Conservation (phyloP, 1,140 invertebrate species). For the Drosophila asahinai region DNA sequence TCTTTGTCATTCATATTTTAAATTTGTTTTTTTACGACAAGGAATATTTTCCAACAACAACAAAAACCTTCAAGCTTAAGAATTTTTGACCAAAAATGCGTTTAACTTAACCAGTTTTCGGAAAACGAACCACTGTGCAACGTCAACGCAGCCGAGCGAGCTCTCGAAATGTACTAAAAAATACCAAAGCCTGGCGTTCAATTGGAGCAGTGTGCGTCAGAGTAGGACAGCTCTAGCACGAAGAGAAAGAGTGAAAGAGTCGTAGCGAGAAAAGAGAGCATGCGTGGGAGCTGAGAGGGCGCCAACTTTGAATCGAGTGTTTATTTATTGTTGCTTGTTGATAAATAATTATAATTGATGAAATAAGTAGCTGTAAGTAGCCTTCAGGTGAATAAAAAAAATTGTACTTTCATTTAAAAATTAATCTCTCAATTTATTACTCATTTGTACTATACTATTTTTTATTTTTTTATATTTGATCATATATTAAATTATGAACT, state of each 20-base stretch:
- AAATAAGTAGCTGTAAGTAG: conserved; percentile 10
- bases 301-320: conserved; percentile 49
- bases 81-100: no score
- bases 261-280: conserved; percentile 1
- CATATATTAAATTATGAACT: no score
- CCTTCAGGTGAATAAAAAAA: neutral
- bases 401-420: neutral
- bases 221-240: conserved; percentile 16
- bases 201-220: conserved; percentile 32
- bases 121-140: conserved; percentile 8
- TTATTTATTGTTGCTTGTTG: conserved; percentile 9
- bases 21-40: no score
- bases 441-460: neutral
- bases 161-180: conserved; percentile 18
- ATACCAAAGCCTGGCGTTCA: conserved; percentile 24
- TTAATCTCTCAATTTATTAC: neutral
- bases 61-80: no score
- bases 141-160: neutral
- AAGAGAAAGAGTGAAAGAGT: conserved; percentile 4
- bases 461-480: neutral
- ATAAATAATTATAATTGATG: conserved; percentile 7
- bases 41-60: no score
- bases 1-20: no score
- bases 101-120: no score
- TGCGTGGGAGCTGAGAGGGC: conserved; percentile 26